Conservation (phyloP, 2,113 vertebrate genomes). For the Istiophorus platypterus region DNA sequence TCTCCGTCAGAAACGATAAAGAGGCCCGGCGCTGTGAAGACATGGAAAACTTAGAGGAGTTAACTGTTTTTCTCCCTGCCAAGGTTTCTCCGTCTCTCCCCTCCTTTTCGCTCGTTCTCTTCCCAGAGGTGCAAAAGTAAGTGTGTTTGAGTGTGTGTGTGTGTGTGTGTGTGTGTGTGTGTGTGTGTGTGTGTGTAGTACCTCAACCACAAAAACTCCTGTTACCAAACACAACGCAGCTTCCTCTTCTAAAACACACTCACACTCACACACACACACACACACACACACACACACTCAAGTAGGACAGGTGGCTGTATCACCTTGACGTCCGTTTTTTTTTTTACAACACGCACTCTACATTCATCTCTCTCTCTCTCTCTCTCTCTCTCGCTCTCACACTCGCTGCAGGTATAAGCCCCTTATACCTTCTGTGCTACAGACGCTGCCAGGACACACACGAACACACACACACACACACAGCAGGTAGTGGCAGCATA, state of each 20-base stretch:
- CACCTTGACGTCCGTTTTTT: conserved; percentile 67
- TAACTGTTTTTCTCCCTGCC: conserved; percentile 45
- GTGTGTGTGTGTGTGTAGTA: conserved; percentile 25
- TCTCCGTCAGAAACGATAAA: conserved; percentile 39
- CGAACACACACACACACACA: conserved; percentile 34
- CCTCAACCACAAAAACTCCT: conserved; percentile 37
- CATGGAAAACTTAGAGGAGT: conserved; percentile 57
- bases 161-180: conserved; percentile 12
- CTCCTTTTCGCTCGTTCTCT: conserved; percentile 1
- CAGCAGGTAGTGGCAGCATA: conserved; percentile 69
- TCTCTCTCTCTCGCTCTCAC: conserved; percentile 37
- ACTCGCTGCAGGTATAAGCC: conserved; percentile 78
- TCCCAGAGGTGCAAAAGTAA: conserved; percentile 49
- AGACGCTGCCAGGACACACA: conserved; percentile 71
- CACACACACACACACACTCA: neutral
- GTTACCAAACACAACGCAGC: conserved; percentile 35
- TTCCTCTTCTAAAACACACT: conserved; percentile 29
- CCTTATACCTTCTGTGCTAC: conserved; percentile 78
- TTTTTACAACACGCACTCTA: conserved; percentile 40
- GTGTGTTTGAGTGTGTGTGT: conserved; percentile 32
- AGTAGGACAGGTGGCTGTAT: conserved; percentile 69
- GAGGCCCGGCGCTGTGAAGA: conserved; percentile 22
- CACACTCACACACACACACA: conserved; percentile 26
- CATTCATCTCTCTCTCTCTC: conserved; percentile 43
- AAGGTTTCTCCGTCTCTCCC: conserved; percentile 19